Evolutionary conservation across 2,797 vertebrate species (phyloP).

Genomic region (Morelia viridis): DNA sequence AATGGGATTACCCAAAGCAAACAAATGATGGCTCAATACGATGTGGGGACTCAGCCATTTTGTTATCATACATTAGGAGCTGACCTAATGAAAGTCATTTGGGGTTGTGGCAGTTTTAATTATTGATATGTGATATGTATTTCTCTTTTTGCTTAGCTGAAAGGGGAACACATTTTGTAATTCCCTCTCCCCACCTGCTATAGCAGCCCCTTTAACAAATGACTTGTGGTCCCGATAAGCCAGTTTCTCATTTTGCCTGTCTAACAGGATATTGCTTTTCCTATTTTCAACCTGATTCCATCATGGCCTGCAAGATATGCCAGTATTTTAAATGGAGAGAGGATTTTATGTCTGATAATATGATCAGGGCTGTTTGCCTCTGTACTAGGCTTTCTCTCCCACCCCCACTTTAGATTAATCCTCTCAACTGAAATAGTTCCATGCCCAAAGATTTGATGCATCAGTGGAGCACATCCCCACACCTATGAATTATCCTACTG

Average conservation of each 20-base stretch:
- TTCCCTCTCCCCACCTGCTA: background rate
- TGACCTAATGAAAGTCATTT: background rate
- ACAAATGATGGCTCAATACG: background rate
- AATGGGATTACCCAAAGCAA: background rate
- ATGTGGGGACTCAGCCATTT: background rate
- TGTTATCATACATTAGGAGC: background rate
- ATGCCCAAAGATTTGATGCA: background rate
- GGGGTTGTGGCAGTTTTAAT: background rate
- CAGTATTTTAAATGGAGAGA: slow-evolving; percentile 8
- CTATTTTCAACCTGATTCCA: slow-evolving; percentile 20
- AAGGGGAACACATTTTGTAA: background rate
- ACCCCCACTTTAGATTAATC: background rate
- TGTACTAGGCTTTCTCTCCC: background rate
- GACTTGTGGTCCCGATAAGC: slow-evolving; percentile 21
- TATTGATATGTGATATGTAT: background rate
- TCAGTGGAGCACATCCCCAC: background rate
- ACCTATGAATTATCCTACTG: background rate
- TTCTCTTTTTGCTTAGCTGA: background rate
- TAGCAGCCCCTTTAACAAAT: slow-evolving; percentile 9
- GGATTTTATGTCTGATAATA: slow-evolving; percentile 17
- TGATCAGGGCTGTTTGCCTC: background rate
- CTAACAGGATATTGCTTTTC: slow-evolving; percentile 42
- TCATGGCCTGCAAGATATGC: slow-evolving; percentile 3
- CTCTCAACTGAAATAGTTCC: background rate
- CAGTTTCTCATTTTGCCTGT: slow-evolving; percentile 37